A percentile compares a stretch with the other conserved stretches of the same genome.
phyloP scores from a whole-genome alignment of 2,113 vertebrate species.

The Eclectus roratus region DNA sequence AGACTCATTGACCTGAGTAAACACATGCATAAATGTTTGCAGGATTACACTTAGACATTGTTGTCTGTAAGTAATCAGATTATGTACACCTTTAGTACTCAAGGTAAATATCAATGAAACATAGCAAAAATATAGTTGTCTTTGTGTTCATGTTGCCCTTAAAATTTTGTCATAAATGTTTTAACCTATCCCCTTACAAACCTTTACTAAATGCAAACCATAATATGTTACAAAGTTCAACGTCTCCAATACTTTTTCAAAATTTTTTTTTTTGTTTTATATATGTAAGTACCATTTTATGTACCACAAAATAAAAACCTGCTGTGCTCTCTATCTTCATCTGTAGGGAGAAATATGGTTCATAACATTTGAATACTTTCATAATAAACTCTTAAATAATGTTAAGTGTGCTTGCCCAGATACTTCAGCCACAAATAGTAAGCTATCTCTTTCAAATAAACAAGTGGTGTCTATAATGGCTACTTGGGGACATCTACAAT shows the following conservation, averaged over 20 bases:
- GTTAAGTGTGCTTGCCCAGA: constrained; percentile 1
- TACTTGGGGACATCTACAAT: constrained; percentile 4
- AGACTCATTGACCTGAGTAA: not conserved
- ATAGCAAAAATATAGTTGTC: not conserved
- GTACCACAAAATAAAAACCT: not conserved
- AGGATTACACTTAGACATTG: not conserved
- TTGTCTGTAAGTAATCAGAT: not conserved
- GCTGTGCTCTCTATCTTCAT: not conserved
- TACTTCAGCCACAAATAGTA: constrained; percentile 6
- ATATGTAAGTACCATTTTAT: not conserved
- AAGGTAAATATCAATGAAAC: not conserved
- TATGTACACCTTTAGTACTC: not conserved
- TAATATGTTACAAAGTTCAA: not conserved
- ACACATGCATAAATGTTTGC: not conserved
- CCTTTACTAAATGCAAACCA: not conserved
- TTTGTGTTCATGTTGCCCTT: not conserved
- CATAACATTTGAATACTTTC: not conserved
- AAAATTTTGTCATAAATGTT: not conserved
- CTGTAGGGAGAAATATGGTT: not conserved
- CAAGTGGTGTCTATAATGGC: constrained; percentile 28
- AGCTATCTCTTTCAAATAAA: constrained; percentile 6
- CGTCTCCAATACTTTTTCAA: not conserved
- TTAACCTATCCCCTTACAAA: not conserved
- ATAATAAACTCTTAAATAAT: constrained; percentile 31
- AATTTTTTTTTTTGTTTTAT: not conserved